Evolutionary conservation across 2,797 vertebrate genomes (phyloP).

Genomic region (Allobates femoralis): DNA sequence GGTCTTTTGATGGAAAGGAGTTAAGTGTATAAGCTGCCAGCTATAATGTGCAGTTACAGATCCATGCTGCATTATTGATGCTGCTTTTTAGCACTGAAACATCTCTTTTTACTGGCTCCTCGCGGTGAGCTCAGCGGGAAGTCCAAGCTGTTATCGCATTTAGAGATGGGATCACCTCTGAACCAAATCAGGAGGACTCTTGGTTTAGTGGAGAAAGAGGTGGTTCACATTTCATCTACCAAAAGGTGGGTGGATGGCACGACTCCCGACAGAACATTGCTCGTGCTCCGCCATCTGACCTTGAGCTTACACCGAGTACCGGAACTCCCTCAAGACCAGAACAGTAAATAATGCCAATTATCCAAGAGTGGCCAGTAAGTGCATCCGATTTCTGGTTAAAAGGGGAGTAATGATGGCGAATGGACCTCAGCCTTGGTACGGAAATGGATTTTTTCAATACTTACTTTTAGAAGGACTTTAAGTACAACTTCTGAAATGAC

Average conservation of each 20-base stretch:
- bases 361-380: background rate
- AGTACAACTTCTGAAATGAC: too few species aligned
- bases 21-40: slow-evolving; percentile 63
- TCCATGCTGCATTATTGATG: slow-evolving; percentile 63
- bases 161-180: slow-evolving; percentile 47
- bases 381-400: background rate
- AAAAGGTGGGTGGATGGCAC: background rate
- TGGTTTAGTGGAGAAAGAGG: slow-evolving; percentile 38
- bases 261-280: background rate
- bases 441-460: too few species aligned
- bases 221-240: slow-evolving; percentile 42
- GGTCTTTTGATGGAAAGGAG: slow-evolving; percentile 60
- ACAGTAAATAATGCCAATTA: background rate
- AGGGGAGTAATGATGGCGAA: background rate
- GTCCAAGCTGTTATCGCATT: slow-evolving; percentile 45
- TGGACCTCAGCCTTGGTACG: background rate
- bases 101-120: slow-evolving; percentile 60
- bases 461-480: too few species aligned
- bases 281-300: background rate
- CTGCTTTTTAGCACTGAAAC: slow-evolving; percentile 62
- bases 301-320: background rate
- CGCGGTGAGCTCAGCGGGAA: slow-evolving; percentile 45
- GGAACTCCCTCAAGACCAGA: background rate
- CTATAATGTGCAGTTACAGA: slow-evolving; percentile 64
- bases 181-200: slow-evolving; percentile 9